Evolutionary conservation across 2,888 invertebrate species (phyloP), one percentile per base, ranked within the genome.

Genomic region (Heliconius charithonia): DNA sequence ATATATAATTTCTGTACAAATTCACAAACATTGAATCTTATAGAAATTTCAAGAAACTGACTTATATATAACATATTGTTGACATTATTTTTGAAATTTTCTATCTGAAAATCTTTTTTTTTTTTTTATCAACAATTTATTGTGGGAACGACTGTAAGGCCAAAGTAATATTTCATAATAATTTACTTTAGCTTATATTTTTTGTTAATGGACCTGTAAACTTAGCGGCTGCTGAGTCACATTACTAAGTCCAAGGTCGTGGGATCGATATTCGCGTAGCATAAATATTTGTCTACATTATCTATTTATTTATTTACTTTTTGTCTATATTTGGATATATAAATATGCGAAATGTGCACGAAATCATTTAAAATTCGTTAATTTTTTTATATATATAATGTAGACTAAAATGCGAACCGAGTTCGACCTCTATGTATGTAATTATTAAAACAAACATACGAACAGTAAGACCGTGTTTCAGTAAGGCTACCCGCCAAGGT

Each of bases 401-500:
- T 70, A 45, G 19, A 37, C 41, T 41, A 45, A 9, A 51, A 71
- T 56, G 56, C 32, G n/a, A 56, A n/a, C 56, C 9, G 22, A 32
- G n/a, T 29, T 29, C n/a, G 71, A 71, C 56, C 29, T 71, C 71
- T 29, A 27, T 10, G n/a, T 59, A 3, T 27, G 13, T 56, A 32
- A 32, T 56, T n/a, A 29, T n/a, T 29, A 16, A 59, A 59, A 37
- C 16, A 59, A 59, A 72, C 32, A 69, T 25, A 45, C 27, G 32
- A 59, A 32, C 72, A 56, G 51, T 7, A 56, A 56, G 27, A 59
- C n/a, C 51, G 51, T 59, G 22, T 32, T n/a, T 37, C 32, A 7
- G 32, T 29, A 72, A 72, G 72, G 72, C n/a, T 56, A 29, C 16
- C 13, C n/a, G 32, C 56, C 72, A 72, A 72, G 72, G 59, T 59